A percentile compares a stretch with the other conserved stretches of the same genome.
phyloP scores from a whole-genome alignment of 2,888 invertebrate species.

The Melanophora roralis region DNA sequence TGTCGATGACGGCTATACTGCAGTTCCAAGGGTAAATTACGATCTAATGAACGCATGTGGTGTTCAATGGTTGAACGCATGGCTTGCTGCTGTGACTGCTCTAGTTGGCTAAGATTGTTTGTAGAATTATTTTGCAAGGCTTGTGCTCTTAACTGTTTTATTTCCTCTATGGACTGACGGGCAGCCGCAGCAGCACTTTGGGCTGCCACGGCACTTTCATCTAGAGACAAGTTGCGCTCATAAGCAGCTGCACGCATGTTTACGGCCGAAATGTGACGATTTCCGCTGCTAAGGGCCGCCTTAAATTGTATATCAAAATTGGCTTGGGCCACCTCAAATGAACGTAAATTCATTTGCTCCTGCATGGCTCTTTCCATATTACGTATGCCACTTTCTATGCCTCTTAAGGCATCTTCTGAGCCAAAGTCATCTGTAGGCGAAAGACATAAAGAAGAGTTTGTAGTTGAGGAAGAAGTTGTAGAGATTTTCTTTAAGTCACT shows the following conservation, averaged over 20 bases:
- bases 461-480: conserved; percentile 59
- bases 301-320: conserved; percentile 72
- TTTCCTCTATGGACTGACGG: conserved; percentile 73
- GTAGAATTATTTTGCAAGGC: conserved; percentile 67
- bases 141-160: conserved; percentile 72
- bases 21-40: conserved; percentile 76
- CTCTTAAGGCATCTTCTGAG: conserved; percentile 77
- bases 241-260: conserved; percentile 69
- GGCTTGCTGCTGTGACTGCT: conserved; percentile 69
- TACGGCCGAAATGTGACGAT: conserved; percentile 68
- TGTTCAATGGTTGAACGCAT: conserved; percentile 76
- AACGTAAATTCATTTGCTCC: conserved; percentile 76
- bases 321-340: conserved; percentile 73
- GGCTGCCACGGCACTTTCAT: conserved; percentile 66
- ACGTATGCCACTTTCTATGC: conserved; percentile 76
- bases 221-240: conserved; percentile 74
- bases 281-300: conserved; percentile 65
- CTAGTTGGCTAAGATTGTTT: conserved; percentile 61
- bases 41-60: conserved; percentile 77
- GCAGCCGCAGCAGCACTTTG: conserved; percentile 69
- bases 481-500: conserved; percentile 69
- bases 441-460: conserved; percentile 61
- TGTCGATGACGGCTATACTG: conserved; percentile 77
- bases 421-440: conserved; percentile 77
- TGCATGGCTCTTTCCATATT: conserved; percentile 78